Percentiles rank a stretch among this genome's conserved stretches.
phyloP scores from a whole-genome alignment of 2,888 invertebrate genomes.

The Thereva unica region DNA sequence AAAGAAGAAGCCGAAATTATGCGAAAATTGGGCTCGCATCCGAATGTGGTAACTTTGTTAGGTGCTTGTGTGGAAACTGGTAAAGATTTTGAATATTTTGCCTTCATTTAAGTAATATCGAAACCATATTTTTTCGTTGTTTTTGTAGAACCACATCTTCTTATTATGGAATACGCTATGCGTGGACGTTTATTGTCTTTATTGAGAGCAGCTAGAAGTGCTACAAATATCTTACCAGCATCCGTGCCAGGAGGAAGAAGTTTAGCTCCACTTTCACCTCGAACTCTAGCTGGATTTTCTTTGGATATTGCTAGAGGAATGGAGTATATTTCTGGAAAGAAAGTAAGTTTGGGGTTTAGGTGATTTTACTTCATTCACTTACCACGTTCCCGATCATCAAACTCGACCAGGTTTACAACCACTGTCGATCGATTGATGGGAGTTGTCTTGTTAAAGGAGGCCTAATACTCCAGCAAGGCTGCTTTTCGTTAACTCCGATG shows the following conservation, averaged over 20 bases:
- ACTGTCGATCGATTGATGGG: slow-evolving; percentile 1
- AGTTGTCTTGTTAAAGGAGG: not conserved
- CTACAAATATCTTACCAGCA: slow-evolving; percentile 60
- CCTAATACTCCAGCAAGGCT: not conserved
- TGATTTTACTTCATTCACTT: not conserved
- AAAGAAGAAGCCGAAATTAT: slow-evolving; percentile 82
- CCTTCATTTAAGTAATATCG: slow-evolving; percentile 5
- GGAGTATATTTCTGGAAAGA: slow-evolving; percentile 80
- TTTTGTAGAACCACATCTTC: slow-evolving; percentile 75
- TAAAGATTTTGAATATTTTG: slow-evolving; percentile 50
- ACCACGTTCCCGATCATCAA: not conserved
- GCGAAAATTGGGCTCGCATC: slow-evolving; percentile 81
- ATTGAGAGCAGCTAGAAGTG: slow-evolving; percentile 64
- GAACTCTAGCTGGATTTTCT: slow-evolving; percentile 78
- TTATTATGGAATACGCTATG: slow-evolving; percentile 86
- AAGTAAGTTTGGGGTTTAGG: slow-evolving; percentile 62
- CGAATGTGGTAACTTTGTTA: slow-evolving; percentile 78
- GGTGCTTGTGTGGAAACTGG: slow-evolving; percentile 85
- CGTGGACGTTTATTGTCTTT: slow-evolving; percentile 79
- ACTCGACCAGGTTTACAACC: too few relatives aligned
- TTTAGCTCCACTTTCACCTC: slow-evolving; percentile 56
- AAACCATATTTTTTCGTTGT: not conserved
- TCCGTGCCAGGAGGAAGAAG: slow-evolving; percentile 56
- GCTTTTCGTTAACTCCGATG: too few relatives aligned
- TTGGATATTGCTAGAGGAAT: slow-evolving; percentile 83